Evolutionary conservation across 2,113 vertebrate species (phyloP).

Genomic region (Grammomys surdaster): DNA sequence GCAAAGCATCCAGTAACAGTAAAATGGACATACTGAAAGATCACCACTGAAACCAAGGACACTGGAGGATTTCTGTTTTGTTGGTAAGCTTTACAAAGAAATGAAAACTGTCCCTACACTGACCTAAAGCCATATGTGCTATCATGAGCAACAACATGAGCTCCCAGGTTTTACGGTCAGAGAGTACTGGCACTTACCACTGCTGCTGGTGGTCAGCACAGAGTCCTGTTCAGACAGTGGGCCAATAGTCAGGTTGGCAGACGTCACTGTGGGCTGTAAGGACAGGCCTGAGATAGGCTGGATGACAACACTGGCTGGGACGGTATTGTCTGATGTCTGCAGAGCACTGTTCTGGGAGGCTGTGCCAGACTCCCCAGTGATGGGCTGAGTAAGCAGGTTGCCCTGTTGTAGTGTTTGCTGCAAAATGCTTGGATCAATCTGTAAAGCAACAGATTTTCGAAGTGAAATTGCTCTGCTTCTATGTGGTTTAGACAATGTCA

Average conservation of each 20-base stretch:
- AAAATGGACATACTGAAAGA: fast-evolving
- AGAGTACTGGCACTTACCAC: constrained; percentile 82
- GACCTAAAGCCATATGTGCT: background rate
- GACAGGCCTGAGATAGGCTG: constrained; percentile 95
- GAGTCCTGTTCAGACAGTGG: constrained; percentile 92
- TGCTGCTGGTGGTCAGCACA: constrained; percentile 84
- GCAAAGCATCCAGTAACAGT: fast-evolving
- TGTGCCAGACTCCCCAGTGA: constrained; percentile 89
- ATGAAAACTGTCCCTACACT: fast-evolving
- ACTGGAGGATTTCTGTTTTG: background rate
- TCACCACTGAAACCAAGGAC: background rate
- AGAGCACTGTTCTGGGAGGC: constrained; percentile 87
- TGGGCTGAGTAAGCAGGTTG: constrained; percentile 91
- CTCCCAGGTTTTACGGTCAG: too few species aligned
- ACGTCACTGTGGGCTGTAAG: constrained; percentile 91
- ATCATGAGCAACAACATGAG: background rate
- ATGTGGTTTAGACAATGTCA: fast-evolving
- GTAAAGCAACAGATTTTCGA: constrained; percentile 53
- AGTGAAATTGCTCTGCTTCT: background rate
- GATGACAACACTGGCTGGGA: constrained; percentile 94
- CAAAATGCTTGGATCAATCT: constrained; percentile 96
- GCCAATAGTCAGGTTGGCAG: constrained; percentile 91
- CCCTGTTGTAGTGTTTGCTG: constrained; percentile 96
- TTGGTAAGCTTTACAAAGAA: background rate
- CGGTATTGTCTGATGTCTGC: constrained; percentile 88